phyloP scores from a whole-genome alignment of 2,113 vertebrate genomes.

The Gobiocypris rarus region DNA sequence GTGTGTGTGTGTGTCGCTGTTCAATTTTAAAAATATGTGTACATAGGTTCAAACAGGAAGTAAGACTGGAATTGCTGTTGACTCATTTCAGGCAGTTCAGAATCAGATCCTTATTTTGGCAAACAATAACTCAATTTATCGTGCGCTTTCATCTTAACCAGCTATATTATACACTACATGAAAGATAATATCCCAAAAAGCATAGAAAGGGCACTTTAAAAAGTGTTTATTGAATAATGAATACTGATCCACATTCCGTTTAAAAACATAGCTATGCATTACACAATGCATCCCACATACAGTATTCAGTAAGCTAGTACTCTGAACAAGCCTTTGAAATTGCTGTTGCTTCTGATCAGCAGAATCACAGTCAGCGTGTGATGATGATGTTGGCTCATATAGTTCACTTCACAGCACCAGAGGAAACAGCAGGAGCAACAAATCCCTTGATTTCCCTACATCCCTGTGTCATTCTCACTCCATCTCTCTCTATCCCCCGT shows the following conservation, averaged over 20 bases:
- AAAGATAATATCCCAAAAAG: no score
- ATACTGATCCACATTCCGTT: not conserved
- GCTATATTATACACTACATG: no score
- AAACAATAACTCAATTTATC: no score
- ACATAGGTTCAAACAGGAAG: no score
- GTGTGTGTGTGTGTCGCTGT: no score
- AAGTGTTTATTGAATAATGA: not conserved
- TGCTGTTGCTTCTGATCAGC: not conserved
- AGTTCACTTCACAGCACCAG: slow-evolving; percentile 15
- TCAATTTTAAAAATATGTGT: no score
- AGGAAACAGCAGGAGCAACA: slow-evolving; percentile 13
- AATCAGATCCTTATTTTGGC: no score
- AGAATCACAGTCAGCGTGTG: not conserved
- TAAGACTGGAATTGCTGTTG: no score
- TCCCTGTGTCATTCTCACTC: not conserved
- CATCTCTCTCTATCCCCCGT: slow-evolving; percentile 75
- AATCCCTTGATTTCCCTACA: slow-evolving; percentile 9
- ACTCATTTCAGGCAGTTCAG: no score
- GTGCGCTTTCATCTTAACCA: no score
- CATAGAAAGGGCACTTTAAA: not conserved
- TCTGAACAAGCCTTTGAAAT: not conserved
- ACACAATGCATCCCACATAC: not conserved
- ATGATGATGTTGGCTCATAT: slow-evolving; percentile 9
- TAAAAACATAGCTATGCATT: not conserved
- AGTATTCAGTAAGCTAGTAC: not conserved